These are phyloP conservation scores for Oscheius sp. DNA, from an alignment of 2,888 invertebrate genomes.

Conservation along the genomic window DNA sequence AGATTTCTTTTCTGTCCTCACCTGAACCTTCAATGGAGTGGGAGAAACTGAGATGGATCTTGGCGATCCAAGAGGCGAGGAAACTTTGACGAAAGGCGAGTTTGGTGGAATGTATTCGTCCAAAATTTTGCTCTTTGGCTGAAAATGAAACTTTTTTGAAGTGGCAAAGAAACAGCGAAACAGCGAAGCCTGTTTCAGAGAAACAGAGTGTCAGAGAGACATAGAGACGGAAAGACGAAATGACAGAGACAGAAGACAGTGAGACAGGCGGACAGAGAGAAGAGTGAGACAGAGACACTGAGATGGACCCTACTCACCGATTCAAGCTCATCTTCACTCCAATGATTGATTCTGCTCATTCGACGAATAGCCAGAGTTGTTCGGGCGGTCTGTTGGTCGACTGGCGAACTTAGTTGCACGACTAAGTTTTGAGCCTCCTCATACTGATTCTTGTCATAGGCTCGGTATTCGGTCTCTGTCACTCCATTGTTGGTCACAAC, in stretches of 20 bases:
- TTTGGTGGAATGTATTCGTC: conserved; percentile 31
- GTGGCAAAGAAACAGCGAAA: no score
- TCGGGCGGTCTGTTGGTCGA: conserved; percentile 26
- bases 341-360: conserved; percentile 55
- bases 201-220: no score
- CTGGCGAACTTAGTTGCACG: neutral
- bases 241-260: no score
- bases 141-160: neutral
- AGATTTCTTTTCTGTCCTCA: no score
- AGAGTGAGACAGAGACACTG: no score
- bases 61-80: neutral
- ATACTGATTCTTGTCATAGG: conserved; percentile 36
- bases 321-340: conserved; percentile 41
- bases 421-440: conserved; percentile 20
- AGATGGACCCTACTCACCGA: neutral
- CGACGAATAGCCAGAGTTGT: conserved; percentile 37
- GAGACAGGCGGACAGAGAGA: neutral
- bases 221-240: no score
- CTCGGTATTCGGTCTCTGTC: conserved; percentile 20
- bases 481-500: conserved; percentile 25
- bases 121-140: conserved; percentile 19
- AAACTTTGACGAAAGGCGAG: conserved; percentile 38
- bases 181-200: no score
- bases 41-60: no score
- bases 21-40: no score